These are phyloP conservation scores for Orthonevra nobilis DNA, from an alignment of 2,888 invertebrate species.

Conservation along the genomic window DNA sequence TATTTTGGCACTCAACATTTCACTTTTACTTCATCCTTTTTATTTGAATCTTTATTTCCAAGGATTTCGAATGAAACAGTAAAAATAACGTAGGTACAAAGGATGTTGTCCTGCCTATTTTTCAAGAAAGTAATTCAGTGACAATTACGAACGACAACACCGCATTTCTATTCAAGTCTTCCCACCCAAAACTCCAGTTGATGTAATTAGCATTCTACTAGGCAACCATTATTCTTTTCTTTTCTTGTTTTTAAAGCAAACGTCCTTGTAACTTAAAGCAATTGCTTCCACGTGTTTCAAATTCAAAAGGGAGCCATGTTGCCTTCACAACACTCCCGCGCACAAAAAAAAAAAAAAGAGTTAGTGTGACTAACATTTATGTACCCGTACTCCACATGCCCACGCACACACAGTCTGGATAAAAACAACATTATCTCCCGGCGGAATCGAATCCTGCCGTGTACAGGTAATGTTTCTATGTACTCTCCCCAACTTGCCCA, in stretches of 20 bases:
- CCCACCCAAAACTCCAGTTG: too few relatives aligned
- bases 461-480: slow-evolving; percentile 14
- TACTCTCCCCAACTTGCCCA: slow-evolving; percentile 36
- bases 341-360: background rate
- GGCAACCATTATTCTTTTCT: too few relatives aligned
- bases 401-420: slow-evolving; percentile 5
- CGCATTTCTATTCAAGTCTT: too few relatives aligned
- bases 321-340: background rate
- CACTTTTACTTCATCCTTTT: too few relatives aligned
- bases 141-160: too few relatives aligned
- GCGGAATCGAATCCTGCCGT: slow-evolving; percentile 23
- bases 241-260: background rate
- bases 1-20: too few relatives aligned
- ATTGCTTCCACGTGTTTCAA: slow-evolving; percentile 8
- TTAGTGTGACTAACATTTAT: slow-evolving; percentile 23
- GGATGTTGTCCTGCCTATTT: too few relatives aligned
- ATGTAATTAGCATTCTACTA: too few relatives aligned
- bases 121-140: too few relatives aligned
- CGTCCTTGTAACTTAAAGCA: slow-evolving; percentile 22
- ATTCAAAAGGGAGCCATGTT: background rate
- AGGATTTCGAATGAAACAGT: too few relatives aligned
- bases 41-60: too few relatives aligned
- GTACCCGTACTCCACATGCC: slow-evolving; percentile 1
- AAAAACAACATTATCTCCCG: slow-evolving; percentile 22
- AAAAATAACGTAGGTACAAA: too few relatives aligned